Conservation (phyloP, 2,888 invertebrate genomes). For the Acanthosoma haemorrhoidale region DNA sequence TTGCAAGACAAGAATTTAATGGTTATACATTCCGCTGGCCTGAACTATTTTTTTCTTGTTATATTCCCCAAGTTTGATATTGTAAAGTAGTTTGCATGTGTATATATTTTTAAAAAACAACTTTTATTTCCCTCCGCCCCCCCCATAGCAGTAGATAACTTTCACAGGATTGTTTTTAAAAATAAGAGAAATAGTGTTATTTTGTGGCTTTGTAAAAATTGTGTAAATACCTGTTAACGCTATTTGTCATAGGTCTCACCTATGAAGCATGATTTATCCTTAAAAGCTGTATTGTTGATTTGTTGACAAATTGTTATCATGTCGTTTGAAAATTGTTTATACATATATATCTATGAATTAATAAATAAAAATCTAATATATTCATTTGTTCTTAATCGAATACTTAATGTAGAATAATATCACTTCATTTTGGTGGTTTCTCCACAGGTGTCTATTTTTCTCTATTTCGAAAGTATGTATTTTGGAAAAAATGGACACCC, state of each 20-base stretch:
- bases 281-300: neutral
- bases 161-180: conserved; percentile 14
- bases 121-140: no score
- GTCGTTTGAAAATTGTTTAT: no score
- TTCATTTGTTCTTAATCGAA: no score
- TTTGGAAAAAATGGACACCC: no score
- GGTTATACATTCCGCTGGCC: conserved; percentile 7
- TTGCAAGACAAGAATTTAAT: neutral
- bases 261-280: neutral
- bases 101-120: conserved; percentile 5
- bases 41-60: conserved; percentile 2
- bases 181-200: neutral
- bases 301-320: no score
- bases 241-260: neutral
- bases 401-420: no score
- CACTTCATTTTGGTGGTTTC: no score
- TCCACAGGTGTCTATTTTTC: no score
- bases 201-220: conserved; percentile 3
- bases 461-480: no score
- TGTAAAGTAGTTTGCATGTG: conserved; percentile 8
- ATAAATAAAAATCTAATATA: no score
- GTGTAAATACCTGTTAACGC: neutral
- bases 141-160: neutral
- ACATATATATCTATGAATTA: no score
- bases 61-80: neutral